phyloP scores from a whole-genome alignment of 2,113 vertebrate genomes.

The Ammodytes marinus region DNA sequence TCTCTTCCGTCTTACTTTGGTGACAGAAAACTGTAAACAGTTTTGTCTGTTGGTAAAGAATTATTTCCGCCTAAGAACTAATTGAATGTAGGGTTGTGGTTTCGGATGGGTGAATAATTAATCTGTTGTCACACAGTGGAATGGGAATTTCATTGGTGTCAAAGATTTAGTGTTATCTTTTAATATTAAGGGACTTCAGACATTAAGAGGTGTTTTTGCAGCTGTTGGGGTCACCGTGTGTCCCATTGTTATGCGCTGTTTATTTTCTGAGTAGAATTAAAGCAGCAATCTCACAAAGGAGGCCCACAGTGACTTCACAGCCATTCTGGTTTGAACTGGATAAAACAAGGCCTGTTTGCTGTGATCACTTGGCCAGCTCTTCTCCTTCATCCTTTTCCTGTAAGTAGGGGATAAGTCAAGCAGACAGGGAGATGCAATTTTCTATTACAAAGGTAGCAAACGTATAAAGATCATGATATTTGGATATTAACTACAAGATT shows the following conservation, averaged over 20 bases:
- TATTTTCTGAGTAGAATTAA: slow-evolving; percentile 13
- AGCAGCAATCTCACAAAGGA: slow-evolving; percentile 30
- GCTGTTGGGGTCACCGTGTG: slow-evolving; percentile 8
- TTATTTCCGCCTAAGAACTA: neutral
- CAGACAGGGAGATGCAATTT: neutral
- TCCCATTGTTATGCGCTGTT: neutral
- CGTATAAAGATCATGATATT: neutral
- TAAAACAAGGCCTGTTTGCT: slow-evolving; percentile 58
- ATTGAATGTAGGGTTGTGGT: neutral
- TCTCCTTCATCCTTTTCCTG: slow-evolving; percentile 30
- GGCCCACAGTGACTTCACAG: slow-evolving; percentile 8
- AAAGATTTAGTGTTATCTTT: slow-evolving; percentile 5
- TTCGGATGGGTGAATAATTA: neutral
- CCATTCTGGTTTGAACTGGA: slow-evolving; percentile 66
- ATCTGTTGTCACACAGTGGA: neutral
- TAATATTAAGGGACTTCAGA: neutral
- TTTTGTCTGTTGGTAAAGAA: neutral
- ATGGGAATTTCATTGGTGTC: neutral
- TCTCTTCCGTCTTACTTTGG: neutral
- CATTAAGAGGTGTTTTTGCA: slow-evolving; percentile 27
- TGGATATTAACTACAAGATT: neutral
- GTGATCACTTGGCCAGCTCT: slow-evolving; percentile 34
- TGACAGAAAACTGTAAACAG: neutral
- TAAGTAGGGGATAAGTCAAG: neutral
- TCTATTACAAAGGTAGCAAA: slow-evolving; percentile 4